These are phyloP conservation scores for Poliocrania exsul DNA, from an alignment of 2,797 vertebrate genomes.

Conservation along the genomic window DNA sequence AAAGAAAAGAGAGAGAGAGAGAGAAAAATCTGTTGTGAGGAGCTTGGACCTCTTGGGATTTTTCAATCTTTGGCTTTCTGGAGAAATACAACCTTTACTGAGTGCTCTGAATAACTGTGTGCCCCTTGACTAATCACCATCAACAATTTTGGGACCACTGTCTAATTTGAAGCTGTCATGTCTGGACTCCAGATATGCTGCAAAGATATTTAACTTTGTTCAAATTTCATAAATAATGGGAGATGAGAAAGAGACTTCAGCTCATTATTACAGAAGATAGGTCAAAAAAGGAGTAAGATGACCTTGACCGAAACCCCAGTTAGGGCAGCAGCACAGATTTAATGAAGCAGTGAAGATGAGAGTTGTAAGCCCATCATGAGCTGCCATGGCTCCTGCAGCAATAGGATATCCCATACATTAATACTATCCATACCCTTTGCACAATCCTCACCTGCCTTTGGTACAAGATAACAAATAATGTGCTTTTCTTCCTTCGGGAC, in stretches of 20 bases:
- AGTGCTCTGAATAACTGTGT: neutral
- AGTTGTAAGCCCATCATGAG: neutral
- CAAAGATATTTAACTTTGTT: neutral
- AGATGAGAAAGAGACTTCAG: neutral
- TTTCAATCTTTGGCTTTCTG: neutral
- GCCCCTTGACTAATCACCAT: neutral
- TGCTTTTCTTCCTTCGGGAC: neutral
- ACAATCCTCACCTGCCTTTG: neutral
- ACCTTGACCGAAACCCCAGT: neutral
- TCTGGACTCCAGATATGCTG: neutral
- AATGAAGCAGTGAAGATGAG: neutral
- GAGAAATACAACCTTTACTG: neutral
- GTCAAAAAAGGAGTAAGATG: neutral
- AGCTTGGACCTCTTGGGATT: neutral
- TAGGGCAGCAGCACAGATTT: neutral
- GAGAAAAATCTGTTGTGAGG: neutral
- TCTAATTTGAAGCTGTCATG: neutral
- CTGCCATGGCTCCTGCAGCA: neutral
- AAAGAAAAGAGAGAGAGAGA: too few relatives aligned
- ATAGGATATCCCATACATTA: accelerated
- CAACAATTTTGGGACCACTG: neutral
- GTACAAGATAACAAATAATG: neutral
- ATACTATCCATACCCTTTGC: neutral
- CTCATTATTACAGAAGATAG: neutral
- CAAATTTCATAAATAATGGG: neutral